Evolutionary conservation across 2,797 vertebrate species (phyloP).

Genomic region (Acanthornis magna): DNA sequence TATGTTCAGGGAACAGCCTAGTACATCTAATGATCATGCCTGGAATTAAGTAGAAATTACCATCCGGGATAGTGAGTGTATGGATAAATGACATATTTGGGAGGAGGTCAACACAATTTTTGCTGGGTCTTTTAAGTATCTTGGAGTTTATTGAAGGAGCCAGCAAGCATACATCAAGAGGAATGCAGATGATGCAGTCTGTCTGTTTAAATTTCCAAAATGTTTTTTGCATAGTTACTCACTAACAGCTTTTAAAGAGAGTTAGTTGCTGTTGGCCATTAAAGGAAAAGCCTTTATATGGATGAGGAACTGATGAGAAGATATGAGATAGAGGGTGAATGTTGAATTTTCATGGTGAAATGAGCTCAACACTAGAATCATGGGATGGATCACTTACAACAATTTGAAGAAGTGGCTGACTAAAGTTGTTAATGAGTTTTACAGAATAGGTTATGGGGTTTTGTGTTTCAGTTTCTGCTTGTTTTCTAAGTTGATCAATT

Average conservation of each 20-base stretch:
- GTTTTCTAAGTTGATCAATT: neutral
- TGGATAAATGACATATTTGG: neutral
- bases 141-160: neutral
- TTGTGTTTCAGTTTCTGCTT: neutral
- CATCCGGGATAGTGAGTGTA: neutral
- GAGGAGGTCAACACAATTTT: neutral
- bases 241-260: neutral
- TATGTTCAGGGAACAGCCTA: neutral
- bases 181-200: neutral
- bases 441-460: neutral
- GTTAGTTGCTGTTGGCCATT: neutral
- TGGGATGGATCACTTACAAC: neutral
- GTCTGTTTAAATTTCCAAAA: neutral
- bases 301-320: neutral
- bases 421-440: neutral
- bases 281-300: neutral
- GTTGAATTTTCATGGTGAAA: neutral
- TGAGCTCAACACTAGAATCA: neutral
- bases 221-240: neutral
- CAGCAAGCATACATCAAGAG: neutral
- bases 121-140: neutral
- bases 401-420: neutral
- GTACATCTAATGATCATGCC: neutral
- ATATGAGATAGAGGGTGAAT: neutral
- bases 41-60: neutral